Base-by-base conservation (phyloP, 2,113 vertebrate species). In the Dendrocopos noguchii region DNA sequence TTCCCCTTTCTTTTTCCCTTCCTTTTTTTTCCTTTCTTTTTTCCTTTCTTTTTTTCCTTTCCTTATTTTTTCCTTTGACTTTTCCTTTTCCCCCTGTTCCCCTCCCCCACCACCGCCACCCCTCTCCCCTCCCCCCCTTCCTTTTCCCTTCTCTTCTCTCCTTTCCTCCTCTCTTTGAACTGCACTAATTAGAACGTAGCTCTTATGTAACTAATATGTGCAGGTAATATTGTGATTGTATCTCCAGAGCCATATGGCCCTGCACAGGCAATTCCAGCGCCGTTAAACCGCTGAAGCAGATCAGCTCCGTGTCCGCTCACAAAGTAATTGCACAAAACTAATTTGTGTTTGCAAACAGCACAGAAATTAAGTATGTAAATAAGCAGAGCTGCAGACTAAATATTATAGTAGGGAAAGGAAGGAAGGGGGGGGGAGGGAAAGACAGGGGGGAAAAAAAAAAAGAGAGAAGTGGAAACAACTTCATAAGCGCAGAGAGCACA, bases 341-440 rank as follows among this genome's bases (percentile, higher is more conserved):
- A 98, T 98, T 98, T 98, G 96, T 97, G 97, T 97, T 98, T 97
- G 97, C 97, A 97, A 97, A 97, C 95, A 97, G 94, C 97, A 86
- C 94, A 50, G 90, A 96, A 97, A 97, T 98, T 97, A 98, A 97
- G 96, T 97, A 96, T 97, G 97, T 97, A 98, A 98, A 98, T 97
- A 97, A 96, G 95, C 95, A 96, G 91, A 96, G 97, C 96, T 95
- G 86, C 95, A 95, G 96, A 95, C 97, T 97, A 97, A 97, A 97
- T 97, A 97, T 96, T 95, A 94, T 94, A 86, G 42, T n/a, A 75
- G 74, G 79, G 93, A 68, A 75, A 75, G 79, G 93, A 68, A 70
- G 73, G 44, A 25, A 25, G 31, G 11, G 72, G 77, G 75, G 91
- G 75, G 4, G 18, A 11, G 77, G 81, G 73, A 42, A 42, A 42